Evolutionary conservation across 1,140 invertebrate genomes (phyloP), one percentile per base, ranked within the genome.

Genomic region (Choristoneura fumiferana): DNA sequence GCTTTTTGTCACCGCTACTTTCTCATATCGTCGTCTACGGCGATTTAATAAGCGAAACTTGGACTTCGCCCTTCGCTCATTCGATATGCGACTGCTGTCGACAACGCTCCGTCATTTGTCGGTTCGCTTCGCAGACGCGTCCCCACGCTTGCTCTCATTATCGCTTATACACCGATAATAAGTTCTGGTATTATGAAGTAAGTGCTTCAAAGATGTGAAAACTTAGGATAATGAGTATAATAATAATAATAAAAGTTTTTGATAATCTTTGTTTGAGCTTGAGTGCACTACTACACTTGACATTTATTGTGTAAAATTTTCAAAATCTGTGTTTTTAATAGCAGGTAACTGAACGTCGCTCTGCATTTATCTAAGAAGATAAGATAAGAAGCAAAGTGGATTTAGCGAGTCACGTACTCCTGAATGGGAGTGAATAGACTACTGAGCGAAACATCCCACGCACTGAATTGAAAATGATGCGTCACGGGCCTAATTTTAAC

Each of bases 41-140:
- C 78, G 73, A 88, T 87, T 81, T 87, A 86, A 89, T 87, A 88
- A 84, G 70, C 69, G 67, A 80, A 87, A 87, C 76, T 88, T 87
- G 58, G 70, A 87, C 76, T 88, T 87, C 60, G 70, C 62, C 76
- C 73, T 72, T 69, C 73, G 64, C 76, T 81, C 76, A 81, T 87
- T 82, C 67, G 71, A 77, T 80, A 88, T 88, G 79, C 81, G 75
- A 66, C 73, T 73, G 76, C 61, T 78, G 85, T 81, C 71, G 62
- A 64, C 60, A 61, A 65, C 67, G 70, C 62, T 57, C 59, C 59
- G 65, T 76, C 72, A 74, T 78, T 78, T 78, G 72, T 83, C 65
- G 56, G 57, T 63, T 29, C 36, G 38, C n/a, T n/a, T n/a, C n/a
- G n/a, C n/a, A 37, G 34, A 37, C 40, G 14, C 33, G 43, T 4